These are phyloP conservation scores for Bovichtus variegatus DNA, from an alignment of 2,797 vertebrate species.

Conservation along the genomic window DNA sequence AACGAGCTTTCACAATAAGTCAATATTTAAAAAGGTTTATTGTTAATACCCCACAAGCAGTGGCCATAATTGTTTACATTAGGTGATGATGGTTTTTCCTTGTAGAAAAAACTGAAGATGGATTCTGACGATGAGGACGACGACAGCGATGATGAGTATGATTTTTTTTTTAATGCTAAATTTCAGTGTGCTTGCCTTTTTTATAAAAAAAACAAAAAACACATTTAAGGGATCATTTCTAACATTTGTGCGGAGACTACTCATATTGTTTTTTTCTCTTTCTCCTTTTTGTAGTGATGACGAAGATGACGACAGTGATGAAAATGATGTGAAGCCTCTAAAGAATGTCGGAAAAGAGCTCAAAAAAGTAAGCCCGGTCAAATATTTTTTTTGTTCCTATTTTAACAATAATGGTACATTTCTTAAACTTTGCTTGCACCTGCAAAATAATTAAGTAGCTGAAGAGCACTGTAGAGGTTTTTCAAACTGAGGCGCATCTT, in stretches of 20 bases:
- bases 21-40: background rate
- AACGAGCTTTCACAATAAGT: background rate
- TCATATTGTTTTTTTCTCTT: background rate
- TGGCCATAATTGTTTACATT: too few relatives aligned
- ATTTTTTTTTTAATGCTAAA: background rate
- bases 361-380: constrained; percentile 72
- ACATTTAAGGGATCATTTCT: background rate
- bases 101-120: constrained; percentile 87
- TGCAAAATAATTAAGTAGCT: background rate
- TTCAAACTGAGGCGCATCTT: too few relatives aligned
- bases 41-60: too few relatives aligned
- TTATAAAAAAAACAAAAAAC: background rate
- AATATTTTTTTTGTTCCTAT: background rate
- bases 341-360: constrained; percentile 66
- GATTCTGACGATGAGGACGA: constrained; percentile 82
- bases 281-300: constrained; percentile 71
- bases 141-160: constrained; percentile 81
- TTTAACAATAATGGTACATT: background rate
- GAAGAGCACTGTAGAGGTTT: background rate
- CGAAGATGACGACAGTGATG: constrained; percentile 78
- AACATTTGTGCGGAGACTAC: background rate
- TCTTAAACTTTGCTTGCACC: background rate
- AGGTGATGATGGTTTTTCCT: background rate
- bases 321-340: constrained; percentile 71
- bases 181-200: background rate